phyloP scores from a whole-genome alignment of 2,113 vertebrate genomes.

The Thryonomys swinderianus region DNA sequence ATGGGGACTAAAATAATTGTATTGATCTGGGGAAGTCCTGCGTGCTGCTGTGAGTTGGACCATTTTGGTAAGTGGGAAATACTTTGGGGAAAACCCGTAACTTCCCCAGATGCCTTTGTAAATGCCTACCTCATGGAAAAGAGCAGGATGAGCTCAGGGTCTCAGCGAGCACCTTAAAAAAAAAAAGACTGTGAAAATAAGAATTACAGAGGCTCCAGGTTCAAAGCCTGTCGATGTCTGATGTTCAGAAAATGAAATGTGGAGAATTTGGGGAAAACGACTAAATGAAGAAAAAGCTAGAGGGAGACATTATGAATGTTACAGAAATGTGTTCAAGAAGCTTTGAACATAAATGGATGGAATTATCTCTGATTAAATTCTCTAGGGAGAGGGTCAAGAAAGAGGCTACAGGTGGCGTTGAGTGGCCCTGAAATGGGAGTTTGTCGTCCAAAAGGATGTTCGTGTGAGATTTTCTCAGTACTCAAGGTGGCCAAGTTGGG shows the following conservation, averaged over 20 bases:
- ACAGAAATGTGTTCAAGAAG: not conserved
- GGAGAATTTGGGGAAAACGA: not conserved
- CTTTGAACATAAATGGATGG: not conserved
- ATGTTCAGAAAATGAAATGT: not conserved
- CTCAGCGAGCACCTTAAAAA: not conserved
- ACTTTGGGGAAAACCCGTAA: conserved; percentile 78
- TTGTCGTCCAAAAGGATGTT: not conserved
- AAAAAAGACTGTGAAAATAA: conserved; percentile 3
- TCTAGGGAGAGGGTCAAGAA: not conserved
- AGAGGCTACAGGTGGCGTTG: not conserved
- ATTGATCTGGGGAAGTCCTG: conserved; percentile 77
- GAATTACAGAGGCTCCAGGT: not conserved
- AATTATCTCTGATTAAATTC: not conserved
- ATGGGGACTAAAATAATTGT: conserved; percentile 47
- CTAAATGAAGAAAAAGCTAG: not conserved
- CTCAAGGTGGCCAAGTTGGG: not conserved
- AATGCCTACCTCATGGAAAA: conserved; percentile 74
- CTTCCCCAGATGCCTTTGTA: conserved; percentile 76
- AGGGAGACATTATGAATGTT: not conserved
- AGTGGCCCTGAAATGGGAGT: not conserved
- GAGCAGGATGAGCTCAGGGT: conserved; percentile 45
- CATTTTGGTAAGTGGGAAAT: conserved; percentile 58
- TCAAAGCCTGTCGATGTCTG: not conserved
- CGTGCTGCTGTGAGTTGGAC: not conserved
- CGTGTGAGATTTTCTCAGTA: not conserved